phyloP scores from a whole-genome alignment of 2,113 vertebrate species.

The Abramis brama region DNA sequence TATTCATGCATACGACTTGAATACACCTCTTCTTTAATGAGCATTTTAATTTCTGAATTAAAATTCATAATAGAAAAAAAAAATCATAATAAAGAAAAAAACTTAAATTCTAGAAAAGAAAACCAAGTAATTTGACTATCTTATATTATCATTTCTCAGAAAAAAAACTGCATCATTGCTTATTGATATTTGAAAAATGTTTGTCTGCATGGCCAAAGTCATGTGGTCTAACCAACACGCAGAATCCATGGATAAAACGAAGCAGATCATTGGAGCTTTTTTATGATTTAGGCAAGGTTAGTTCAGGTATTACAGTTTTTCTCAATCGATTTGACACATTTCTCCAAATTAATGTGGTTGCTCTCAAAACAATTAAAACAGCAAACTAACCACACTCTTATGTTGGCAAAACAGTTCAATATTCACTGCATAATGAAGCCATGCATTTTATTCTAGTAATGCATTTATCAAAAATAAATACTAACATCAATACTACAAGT shows the following conservation, averaged over 20 bases:
- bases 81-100: neutral
- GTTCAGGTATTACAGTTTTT: neutral
- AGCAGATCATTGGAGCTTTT: neutral
- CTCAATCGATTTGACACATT: no score
- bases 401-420: no score
- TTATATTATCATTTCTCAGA: neutral
- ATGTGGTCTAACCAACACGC: neutral
- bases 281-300: neutral
- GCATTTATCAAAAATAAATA: no score
- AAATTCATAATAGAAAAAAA: neutral
- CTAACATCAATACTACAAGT: no score
- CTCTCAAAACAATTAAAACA: no score
- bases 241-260: neutral
- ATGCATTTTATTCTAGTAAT: no score
- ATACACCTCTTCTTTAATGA: neutral
- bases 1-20: neutral
- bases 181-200: neutral
- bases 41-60: neutral
- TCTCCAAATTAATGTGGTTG: no score
- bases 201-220: neutral
- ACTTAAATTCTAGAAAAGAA: neutral
- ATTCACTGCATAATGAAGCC: no score
- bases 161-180: neutral
- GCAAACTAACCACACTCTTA: no score
- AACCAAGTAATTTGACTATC: neutral